Base-by-base conservation (phyloP, 2,113 vertebrate species). In the Cinclus cinclus region DNA sequence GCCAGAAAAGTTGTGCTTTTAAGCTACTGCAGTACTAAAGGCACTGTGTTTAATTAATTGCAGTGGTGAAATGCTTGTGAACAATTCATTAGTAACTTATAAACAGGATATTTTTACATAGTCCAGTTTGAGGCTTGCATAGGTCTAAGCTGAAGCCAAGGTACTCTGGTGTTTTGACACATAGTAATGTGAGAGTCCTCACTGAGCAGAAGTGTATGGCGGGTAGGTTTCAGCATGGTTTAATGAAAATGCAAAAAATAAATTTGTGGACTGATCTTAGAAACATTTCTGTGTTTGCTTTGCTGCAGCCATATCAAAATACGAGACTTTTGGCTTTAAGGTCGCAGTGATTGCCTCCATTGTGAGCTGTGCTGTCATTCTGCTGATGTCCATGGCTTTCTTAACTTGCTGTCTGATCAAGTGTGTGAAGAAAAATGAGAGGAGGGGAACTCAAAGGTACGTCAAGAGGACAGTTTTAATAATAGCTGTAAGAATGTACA, bases 351-450 rank as follows among this genome's bases (percentile, higher is more conserved):
- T 99, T 27, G 95, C 98, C 28, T 99, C 99, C 94, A 98, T 99
- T 5, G 96, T 99, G 50, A 99, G 99, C 98, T 97, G 97, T 6
- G 98, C 97, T 21, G 92, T 99, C 91, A 99, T 99, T 94, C 88
- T 99, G 49, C 94, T 99, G 96, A 98, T 99, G 98, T 98, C 98
- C 35, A 75, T 99, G 98, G 98, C 98, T 83, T 99, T 99, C 98
- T 94, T 99, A 94, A 99, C 98, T 88, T 99, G 98, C 95, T 99
- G 99, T 95, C 97, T 99, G 85, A 91, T 99, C 47, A 98, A 98
- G 79, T 98, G 98, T 44, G 87, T 98, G 71, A 98, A 98, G 95
- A 98, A 98, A 59, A 98, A 96, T 16, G 97, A 98, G 91, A 98
- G 84, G 93, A 98, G 69, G 62, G 97, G 93, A 33, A 90, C 87